Percentiles rank a stretch among this genome's conserved stretches.
These are phyloP conservation scores for Montipora cactus DNA, from an alignment of 64 coral and sea anemone genomes.

Conservation along the genomic window DNA sequence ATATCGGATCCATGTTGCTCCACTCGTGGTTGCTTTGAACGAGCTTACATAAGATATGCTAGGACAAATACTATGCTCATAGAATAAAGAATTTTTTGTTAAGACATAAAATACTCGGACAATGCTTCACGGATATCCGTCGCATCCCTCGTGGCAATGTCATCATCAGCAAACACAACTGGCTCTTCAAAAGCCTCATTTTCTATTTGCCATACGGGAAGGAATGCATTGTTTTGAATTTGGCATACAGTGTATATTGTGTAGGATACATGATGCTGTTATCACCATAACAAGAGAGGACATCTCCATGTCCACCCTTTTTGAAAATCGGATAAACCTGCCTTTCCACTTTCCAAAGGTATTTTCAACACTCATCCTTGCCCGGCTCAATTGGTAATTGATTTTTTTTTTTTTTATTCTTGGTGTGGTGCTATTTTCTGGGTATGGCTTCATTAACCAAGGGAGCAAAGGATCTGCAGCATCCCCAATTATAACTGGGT, in stretches of 20 bases:
- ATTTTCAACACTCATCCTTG: constrained; percentile 65
- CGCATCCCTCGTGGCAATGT: neutral
- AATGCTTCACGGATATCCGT: neutral
- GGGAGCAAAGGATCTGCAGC: neutral
- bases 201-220: neutral
- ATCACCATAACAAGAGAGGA: neutral
- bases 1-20: no score
- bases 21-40: no score
- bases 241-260: neutral
- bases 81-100: neutral
- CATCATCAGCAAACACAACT: neutral
- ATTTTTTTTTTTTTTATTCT: constrained; percentile 4
- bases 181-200: neutral
- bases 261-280: no score
- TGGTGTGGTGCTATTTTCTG: neutral
- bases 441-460: constrained; percentile 4
- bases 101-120: neutral
- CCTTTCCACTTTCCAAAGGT: constrained; percentile 70
- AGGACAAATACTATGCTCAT: neutral
- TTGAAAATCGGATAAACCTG: constrained; percentile 49
- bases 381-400: constrained; percentile 62
- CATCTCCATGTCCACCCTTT: constrained; percentile 53
- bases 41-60: no score
- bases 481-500: no score
- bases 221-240: neutral